Evolutionary conservation across 2,888 invertebrate genomes (phyloP), one percentile per base, ranked within the genome.

Genomic region (Altica lythri): DNA sequence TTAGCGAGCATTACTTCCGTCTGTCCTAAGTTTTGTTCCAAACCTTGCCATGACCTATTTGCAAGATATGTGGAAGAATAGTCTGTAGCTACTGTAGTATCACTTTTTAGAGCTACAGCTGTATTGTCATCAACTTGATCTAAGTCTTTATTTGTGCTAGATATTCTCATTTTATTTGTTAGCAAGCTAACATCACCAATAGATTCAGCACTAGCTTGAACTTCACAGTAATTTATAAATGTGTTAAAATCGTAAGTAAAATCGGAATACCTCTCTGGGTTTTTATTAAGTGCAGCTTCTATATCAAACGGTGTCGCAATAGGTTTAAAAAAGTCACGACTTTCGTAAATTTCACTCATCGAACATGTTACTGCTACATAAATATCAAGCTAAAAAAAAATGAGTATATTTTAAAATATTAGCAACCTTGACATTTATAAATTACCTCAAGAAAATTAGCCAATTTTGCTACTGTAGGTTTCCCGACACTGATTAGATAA

Each of bases 301-400:
- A 97, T 81, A 77, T 99, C 98, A 75, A 87, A 94, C 0, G 95
- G 90, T 14, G 94, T 92, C 0, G 95, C 86, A 43, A 99, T 85
- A 0, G 97, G 95, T 71, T 88, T 89, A 68, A 89, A 91, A 74
- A 90, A 95, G 49, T 96, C 94, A 65, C 88, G 83, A 42, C 86
- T 88, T 70, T 89, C 89, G 70, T 88, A 86, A 30, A 95, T 80
- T 60, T 90, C 88, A 70, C 91, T 95, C 77, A 95, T 92, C 1
- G 95, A 87, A 72, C 98, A 99, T 0, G 95, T 88, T 45, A 99
- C 85, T 68, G 93, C 81, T 0, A 96, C 91, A 77, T 92, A 99
- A 34, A 91, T 84, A 70, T 98, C 96, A 60, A 98, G 88, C 85
- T 91, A 45, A 47, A 10, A 1, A 40, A 30, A 40, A 22, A 27